Percentiles rank a stretch among this genome's conserved stretches.
These are phyloP conservation scores for Platycheirus rosarum DNA, from an alignment of 2,888 invertebrate species.

Conservation along the genomic window DNA sequence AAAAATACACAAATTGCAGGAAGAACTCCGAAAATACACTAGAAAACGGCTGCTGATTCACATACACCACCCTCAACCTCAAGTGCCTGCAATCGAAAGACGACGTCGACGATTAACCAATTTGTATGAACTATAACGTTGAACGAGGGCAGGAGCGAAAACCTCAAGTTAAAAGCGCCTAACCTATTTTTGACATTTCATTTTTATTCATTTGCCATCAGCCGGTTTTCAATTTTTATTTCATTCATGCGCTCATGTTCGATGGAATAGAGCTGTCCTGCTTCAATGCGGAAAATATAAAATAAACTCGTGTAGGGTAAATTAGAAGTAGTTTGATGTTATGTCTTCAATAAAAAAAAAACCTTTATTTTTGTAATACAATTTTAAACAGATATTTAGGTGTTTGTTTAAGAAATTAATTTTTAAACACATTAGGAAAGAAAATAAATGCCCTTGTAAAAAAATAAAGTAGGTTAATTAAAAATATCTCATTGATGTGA, in stretches of 20 bases:
- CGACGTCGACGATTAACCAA: slow-evolving; percentile 49
- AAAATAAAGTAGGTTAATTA: too few species aligned
- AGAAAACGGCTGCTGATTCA: slow-evolving; percentile 61
- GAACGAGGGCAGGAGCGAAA: slow-evolving; percentile 48
- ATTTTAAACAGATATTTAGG: too few species aligned
- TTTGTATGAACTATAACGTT: slow-evolving; percentile 27
- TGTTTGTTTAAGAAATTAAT: too few species aligned
- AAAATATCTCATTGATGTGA: too few species aligned
- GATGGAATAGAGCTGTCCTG: slow-evolving; percentile 46
- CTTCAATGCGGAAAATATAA: slow-evolving; percentile 47
- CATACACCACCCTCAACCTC: slow-evolving; percentile 49
- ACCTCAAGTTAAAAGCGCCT: slow-evolving; percentile 36
- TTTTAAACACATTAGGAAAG: too few species aligned
- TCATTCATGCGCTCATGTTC: slow-evolving; percentile 12
- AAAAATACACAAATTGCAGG: slow-evolving; percentile 29
- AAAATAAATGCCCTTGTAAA: too few species aligned
- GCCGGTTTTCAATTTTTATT: slow-evolving; percentile 53
- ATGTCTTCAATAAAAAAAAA: too few species aligned
- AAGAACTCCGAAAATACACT: slow-evolving; percentile 42
- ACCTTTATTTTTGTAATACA: too few species aligned
- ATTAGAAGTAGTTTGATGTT: slow-evolving; percentile 2
- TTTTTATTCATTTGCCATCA: slow-evolving; percentile 43
- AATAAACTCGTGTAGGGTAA: slow-evolving; percentile 45
- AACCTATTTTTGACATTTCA: slow-evolving; percentile 72
- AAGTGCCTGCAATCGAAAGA: slow-evolving; percentile 47